Base-by-base conservation (phyloP, 2,797 vertebrate genomes). In the Phrynocephalus vlangalii region DNA sequence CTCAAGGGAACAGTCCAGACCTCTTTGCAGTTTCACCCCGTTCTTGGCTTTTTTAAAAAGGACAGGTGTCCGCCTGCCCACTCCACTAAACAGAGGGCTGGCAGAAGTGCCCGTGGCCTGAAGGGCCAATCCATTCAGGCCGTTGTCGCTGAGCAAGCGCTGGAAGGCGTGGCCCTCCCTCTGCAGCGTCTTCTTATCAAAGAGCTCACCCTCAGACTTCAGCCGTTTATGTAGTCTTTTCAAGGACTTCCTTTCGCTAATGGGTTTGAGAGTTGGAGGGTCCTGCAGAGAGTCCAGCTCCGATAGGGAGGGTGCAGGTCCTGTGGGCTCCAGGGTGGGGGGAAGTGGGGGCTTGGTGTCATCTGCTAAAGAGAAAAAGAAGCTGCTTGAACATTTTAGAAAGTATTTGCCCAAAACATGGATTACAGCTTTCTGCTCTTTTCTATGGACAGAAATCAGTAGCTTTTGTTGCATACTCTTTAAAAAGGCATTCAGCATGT, bases 1-100 rank as follows among this genome's bases (percentile, higher is more conserved):
- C 90, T 97, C 96, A 93, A 98, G 78, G n/a, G 96, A 89, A 91
- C 94, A 95, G 81, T 99, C 98, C 91, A 96, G 96, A 86, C 97
- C 97, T 88, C 96, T 97, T 90, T 97, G 98, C 70, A 98, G 94
- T 95, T 99, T 97, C 30, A 96, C 95, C 18, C 98, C 98, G 0
- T 99, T 99, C 96, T 98, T 99, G 63, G 98, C 98, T 94, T 99
- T 99, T 95, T 97, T 99, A 90, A 99, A 99, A 76, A 99, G 96
- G 82, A 99, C 95, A 0, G 98, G 98, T 0, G 98, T 99, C 79
- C 98, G 97, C 6, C 98, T 97, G 68, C 98, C 98, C 28, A 98
- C 98, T 0, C 97, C 97, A 1, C 96, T 96, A 3, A 96, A 95
- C 2, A 94, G 68, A n/a, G 97, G 95, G 1, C 93, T 95, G 26